Evolutionary conservation across 2,113 vertebrate species (phyloP), one percentile per base, ranked within the genome.

Genomic region (Eubucco bourcierii): DNA sequence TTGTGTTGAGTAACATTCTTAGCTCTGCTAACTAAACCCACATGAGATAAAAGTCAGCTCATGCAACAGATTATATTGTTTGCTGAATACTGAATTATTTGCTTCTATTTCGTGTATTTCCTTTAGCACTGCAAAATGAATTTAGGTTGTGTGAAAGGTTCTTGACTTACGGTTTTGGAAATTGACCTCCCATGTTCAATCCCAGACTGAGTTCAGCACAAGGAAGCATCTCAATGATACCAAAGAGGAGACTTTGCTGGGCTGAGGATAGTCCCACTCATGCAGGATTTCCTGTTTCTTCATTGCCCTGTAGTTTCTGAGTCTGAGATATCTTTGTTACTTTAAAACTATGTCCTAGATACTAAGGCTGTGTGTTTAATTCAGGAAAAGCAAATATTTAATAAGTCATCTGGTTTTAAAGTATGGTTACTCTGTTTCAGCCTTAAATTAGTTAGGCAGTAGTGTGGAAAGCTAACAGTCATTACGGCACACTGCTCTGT

Each of bases 1-100:
- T 89, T 76, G 73, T 23, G 87, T 65, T 88, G 79, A 80, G 81
- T 93, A 72, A 89, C 60, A 78, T 85, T 94, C 93, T 87, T 83
- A 89, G 72, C 71, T 84, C 77, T 94, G 29, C 41, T 84, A 86
- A 85, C 83, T 77, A 84, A 95, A 93, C 44, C 44, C 44, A 59
- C 39, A 31, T 50, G 77, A 95, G 92, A 93, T 83, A 87, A 80
- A 92, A 91, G 90, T 68, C 87, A 87, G 73, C 55, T 58, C 60
- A 65, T 2, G 2, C 80, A 87, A 75, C 72, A 93, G 59, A 75
- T 94, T 87, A 59, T 63, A 39, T 29, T 39, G 58, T 93, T 95
- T 58, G 47, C 92, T 93, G 71, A 84, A 44, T 47, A 25, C 20
- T 68, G 84, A 71, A 81, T 61, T 12, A 20, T 52, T 91, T 58